phyloP scores from a whole-genome alignment of 2,113 vertebrate species.

The rat (Rattus norvegicus) region DNA sequence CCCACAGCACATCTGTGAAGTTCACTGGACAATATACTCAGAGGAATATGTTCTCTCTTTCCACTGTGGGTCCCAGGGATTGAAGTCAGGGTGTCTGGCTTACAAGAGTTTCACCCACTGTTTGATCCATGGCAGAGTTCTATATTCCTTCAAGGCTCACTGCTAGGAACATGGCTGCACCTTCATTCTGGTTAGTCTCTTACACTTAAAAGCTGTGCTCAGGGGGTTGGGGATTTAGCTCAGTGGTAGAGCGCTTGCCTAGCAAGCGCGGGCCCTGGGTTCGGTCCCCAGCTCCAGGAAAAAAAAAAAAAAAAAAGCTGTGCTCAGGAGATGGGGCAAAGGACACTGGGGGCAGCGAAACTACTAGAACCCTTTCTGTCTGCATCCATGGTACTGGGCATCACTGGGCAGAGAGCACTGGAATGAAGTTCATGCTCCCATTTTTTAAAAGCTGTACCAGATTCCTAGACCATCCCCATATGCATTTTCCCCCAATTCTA shows the following conservation, averaged over 20 bases:
- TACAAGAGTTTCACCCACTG: background rate
- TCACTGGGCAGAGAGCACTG: background rate
- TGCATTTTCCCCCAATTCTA: background rate
- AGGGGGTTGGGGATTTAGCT: no score
- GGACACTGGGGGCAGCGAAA: background rate
- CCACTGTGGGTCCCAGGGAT: no score
- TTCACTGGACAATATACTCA: background rate
- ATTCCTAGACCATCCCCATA: background rate
- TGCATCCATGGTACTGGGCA: fast-evolving
- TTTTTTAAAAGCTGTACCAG: background rate
- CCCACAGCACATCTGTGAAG: background rate
- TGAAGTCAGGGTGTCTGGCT: background rate
- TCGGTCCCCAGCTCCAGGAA: no score
- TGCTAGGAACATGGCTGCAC: background rate
- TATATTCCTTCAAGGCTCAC: background rate
- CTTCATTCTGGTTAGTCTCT: background rate
- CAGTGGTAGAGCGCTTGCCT: no score
- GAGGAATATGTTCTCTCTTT: background rate
- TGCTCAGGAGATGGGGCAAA: background rate
- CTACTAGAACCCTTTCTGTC: background rate
- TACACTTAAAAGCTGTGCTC: background rate
- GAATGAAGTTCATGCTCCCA: background rate
- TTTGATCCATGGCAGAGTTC: background rate
- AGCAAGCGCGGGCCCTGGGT: no score
- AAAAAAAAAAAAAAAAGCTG: no score